Conservation (phyloP, 2,888 invertebrate genomes). For the Noctua janthe region DNA sequence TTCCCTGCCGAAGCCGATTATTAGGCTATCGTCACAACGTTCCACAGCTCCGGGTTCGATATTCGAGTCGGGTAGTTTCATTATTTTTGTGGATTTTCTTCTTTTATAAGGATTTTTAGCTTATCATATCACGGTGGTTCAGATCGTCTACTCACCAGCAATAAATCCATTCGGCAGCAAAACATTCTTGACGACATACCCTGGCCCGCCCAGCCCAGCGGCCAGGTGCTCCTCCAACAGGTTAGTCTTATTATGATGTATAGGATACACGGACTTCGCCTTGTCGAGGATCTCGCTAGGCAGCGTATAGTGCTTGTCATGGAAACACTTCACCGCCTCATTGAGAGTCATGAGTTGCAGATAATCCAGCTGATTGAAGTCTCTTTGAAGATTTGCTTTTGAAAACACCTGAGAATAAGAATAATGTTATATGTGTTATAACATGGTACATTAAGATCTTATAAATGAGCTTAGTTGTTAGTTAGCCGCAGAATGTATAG, state of each 20-base stretch:
- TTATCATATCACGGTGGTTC: background rate
- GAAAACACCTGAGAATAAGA: conserved; percentile 86
- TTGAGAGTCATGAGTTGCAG: conserved; percentile 89
- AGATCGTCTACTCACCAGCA: conserved; percentile 83
- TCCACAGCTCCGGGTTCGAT: too few species aligned
- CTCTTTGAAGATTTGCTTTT: conserved; percentile 82
- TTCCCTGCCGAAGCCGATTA: too few species aligned
- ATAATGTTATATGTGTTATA: background rate
- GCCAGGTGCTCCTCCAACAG: conserved; percentile 87
- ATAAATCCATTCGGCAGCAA: conserved; percentile 89
- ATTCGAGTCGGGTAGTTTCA: too few species aligned
- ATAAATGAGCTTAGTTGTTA: too few species aligned
- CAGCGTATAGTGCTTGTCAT: conserved; percentile 82
- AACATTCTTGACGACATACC: conserved; percentile 89
- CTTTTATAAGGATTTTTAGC: background rate
- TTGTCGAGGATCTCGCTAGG: conserved; percentile 79
- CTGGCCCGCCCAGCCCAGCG: conserved; percentile 89
- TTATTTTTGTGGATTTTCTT: too few species aligned
- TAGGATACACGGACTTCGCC: conserved; percentile 78
- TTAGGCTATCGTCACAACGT: too few species aligned
- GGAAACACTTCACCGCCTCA: conserved; percentile 88
- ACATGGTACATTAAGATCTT: background rate
- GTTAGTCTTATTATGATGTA: conserved; percentile 76
- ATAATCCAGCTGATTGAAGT: conserved; percentile 84
- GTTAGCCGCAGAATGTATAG: too few species aligned